Percentiles rank a stretch among this genome's conserved stretches.
Conservation (phyloP, 2,113 vertebrate genomes). For the Mesocricetus auratus region DNA sequence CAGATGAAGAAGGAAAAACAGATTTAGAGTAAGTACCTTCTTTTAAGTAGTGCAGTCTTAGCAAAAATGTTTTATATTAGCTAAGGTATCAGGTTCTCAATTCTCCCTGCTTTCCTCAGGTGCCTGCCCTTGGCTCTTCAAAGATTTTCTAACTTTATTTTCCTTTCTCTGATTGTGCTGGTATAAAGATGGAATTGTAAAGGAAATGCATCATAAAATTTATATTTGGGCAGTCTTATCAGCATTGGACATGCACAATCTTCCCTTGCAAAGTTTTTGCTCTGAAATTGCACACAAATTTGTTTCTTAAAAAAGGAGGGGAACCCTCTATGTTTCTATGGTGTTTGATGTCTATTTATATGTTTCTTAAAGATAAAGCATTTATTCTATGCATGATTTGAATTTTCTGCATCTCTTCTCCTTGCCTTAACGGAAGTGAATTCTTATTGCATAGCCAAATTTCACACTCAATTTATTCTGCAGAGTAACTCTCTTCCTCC, state of each 20-base stretch:
- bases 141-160: conserved; percentile 82
- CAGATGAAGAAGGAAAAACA: conserved; percentile 22
- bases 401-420: conserved; percentile 88
- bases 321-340: conserved; percentile 81
- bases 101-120: conserved; percentile 81
- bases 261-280: conserved; percentile 87
- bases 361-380: conserved; percentile 90
- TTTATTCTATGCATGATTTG: conserved; percentile 82
- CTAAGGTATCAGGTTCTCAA: conserved; percentile 83
- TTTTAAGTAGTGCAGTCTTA: conserved; percentile 66
- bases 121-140: conserved; percentile 83
- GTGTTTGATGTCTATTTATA: conserved; percentile 89
- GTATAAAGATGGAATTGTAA: conserved; percentile 85
- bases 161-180: conserved; percentile 84
- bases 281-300: conserved; percentile 89
- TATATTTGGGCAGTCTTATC: conserved; percentile 87
- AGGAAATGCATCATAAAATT: conserved; percentile 87
- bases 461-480: conserved; percentile 85
- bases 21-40: conserved; percentile 46
- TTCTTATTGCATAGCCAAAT: conserved; percentile 82
- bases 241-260: conserved; percentile 88
- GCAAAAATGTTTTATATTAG: conserved; percentile 82
- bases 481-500: conserved; percentile 81
- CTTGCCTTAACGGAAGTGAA: conserved; percentile 83
- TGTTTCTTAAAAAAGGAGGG: conserved; percentile 79